Conservation (phyloP, 2,888 invertebrate species). For the Andrena haemorrhoa region DNA sequence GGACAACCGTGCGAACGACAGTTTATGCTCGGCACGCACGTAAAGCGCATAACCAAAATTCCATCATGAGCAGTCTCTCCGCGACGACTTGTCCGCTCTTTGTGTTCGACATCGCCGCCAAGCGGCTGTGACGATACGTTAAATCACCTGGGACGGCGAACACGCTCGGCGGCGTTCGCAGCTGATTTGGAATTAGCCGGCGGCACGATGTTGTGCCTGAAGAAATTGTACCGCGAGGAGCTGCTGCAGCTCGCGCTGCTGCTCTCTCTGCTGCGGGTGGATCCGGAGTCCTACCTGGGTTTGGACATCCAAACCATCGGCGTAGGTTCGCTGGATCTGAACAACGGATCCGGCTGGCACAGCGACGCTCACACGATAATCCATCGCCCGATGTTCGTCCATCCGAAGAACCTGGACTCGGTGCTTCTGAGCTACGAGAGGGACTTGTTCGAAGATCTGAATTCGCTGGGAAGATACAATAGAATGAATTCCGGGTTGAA, state of each 20-base stretch:
- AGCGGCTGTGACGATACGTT: conserved; percentile 59
- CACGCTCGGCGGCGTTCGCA: neutral
- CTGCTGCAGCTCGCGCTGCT: conserved; percentile 92
- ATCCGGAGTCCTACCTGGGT: conserved; percentile 90
- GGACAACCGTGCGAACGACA: neutral
- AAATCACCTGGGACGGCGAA: conserved; percentile 14
- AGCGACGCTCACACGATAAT: conserved; percentile 86
- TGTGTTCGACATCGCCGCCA: conserved; percentile 22
- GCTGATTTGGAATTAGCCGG: conserved; percentile 14
- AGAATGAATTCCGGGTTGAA: conserved; percentile 86
- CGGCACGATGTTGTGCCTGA: conserved; percentile 90
- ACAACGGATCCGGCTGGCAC: conserved; percentile 90
- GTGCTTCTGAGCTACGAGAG: conserved; percentile 90
- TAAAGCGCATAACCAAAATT: neutral
- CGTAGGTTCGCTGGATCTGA: conserved; percentile 85
- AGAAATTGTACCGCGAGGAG: conserved; percentile 93
- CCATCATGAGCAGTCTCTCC: conserved; percentile 41
- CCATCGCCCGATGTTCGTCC: conserved; percentile 88
- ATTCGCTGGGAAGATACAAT: conserved; percentile 89
- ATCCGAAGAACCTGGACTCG: conserved; percentile 91
- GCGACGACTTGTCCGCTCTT: conserved; percentile 23
- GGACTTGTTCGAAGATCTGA: conserved; percentile 90
- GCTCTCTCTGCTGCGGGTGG: conserved; percentile 91
- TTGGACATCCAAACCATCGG: conserved; percentile 87
- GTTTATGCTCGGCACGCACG: neutral